Conservation (phyloP, 2,797 vertebrate species). For the Glyptemys insculpta region DNA sequence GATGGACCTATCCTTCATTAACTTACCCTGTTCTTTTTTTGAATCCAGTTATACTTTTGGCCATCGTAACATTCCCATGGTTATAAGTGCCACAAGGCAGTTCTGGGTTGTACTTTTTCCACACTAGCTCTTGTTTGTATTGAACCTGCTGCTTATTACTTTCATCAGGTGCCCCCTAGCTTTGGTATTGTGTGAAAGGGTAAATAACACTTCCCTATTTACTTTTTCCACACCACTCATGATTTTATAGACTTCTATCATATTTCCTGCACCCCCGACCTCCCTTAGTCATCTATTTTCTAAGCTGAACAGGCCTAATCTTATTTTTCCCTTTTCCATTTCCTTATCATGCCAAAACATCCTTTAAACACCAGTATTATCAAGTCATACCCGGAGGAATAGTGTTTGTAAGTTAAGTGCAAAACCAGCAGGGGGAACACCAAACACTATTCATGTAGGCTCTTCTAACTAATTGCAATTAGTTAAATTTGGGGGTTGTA, state of each 20-base stretch:
- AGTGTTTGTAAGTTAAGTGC: constrained; percentile 62
- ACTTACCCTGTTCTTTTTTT: not conserved
- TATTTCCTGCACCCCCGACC: not conserved
- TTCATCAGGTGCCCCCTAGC: not conserved
- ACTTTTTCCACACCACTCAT: not conserved
- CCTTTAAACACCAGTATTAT: constrained; percentile 25
- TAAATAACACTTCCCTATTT: not conserved
- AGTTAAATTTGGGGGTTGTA: not conserved
- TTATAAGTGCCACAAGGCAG: too few species aligned
- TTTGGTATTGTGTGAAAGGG: not conserved
- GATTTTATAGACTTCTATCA: not conserved
- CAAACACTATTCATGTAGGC: not conserved
- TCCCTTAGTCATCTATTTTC: not conserved
- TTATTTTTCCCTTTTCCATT: not conserved
- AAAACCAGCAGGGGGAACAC: constrained; percentile 80
- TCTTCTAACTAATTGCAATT: not conserved
- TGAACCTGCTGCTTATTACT: not conserved
- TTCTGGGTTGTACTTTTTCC: not conserved
- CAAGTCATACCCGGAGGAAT: constrained; percentile 48
- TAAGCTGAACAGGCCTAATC: not conserved
- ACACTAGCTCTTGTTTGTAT: not conserved
- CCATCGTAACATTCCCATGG: not conserved
- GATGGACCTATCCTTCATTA: not conserved
- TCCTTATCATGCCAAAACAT: not conserved
- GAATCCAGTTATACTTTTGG: not conserved